Percentiles rank a stretch among this genome's conserved stretches.
phyloP scores from a whole-genome alignment of 2,797 vertebrate species.

The Rhadinocentrus ornatus region DNA sequence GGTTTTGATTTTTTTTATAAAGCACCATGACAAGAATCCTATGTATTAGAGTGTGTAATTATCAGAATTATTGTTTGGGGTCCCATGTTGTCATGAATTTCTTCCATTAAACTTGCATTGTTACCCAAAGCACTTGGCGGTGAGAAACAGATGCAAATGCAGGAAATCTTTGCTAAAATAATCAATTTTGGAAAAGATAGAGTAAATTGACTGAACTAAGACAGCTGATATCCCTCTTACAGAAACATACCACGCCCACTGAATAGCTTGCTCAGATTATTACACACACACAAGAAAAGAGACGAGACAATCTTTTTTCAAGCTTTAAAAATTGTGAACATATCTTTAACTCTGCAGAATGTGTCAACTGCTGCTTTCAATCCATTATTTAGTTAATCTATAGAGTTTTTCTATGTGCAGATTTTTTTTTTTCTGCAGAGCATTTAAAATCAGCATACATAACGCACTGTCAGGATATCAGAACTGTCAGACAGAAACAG shows the following conservation, averaged over 20 bases:
- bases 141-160: too few species aligned
- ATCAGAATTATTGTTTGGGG: too few species aligned
- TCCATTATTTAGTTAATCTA: not conserved
- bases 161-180: too few species aligned
- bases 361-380: not conserved
- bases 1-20: not conserved
- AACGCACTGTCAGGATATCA: not conserved
- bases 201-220: too few species aligned
- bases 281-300: not conserved
- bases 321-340: not conserved
- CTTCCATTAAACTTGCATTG: too few species aligned
- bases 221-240: too few species aligned
- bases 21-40: not conserved
- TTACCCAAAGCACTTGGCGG: too few species aligned
- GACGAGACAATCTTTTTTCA: not conserved
- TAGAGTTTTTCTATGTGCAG: not conserved
- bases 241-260: not conserved
- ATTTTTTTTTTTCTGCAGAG: not conserved
- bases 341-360: not conserved
- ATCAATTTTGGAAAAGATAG: too few species aligned
- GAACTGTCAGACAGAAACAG: not conserved
- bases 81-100: not conserved
- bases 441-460: not conserved
- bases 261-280: not conserved
- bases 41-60: not conserved